Percentiles rank a stretch among this genome's conserved stretches.
Evolutionary conservation across 2,797 vertebrate species (phyloP).

Genomic region (Ciconia nigra): DNA sequence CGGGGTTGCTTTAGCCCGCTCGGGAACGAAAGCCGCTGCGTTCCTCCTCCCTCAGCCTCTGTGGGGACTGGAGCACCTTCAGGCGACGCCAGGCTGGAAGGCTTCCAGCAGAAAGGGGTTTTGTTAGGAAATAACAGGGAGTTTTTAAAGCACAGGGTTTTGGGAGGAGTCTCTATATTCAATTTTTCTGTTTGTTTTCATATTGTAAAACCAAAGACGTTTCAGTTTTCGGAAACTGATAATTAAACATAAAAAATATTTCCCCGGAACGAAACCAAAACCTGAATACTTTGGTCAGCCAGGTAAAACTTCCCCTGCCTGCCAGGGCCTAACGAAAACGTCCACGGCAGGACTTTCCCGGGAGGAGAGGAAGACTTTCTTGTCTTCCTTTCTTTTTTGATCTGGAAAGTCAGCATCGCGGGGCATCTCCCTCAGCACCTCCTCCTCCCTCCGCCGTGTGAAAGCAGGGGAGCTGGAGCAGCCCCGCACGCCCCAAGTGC

Average conservation of each 20-base stretch:
- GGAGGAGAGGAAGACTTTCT: neutral
- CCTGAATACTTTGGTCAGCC: neutral
- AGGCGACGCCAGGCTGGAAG: neutral
- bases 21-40: accelerated
- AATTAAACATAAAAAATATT: constrained; percentile 40
- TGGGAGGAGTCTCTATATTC: constrained; percentile 11
- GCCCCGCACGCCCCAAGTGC: neutral
- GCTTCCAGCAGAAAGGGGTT: neutral
- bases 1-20: neutral
- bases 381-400: neutral
- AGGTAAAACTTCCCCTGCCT: neutral
- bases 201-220: constrained; percentile 28
- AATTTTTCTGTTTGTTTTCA: constrained; percentile 45
- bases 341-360: neutral
- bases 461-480: neutral
- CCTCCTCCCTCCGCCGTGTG: accelerated
- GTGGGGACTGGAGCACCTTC: neutral
- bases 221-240: constrained; percentile 51
- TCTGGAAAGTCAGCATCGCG: accelerated
- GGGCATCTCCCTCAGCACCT: neutral
- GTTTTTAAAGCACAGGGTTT: neutral
- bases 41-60: neutral
- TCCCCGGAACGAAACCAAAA: neutral
- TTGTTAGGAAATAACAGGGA: constrained; percentile 35
- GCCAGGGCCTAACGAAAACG: neutral